A percentile compares a stretch with the other conserved stretches of the same genome.
Evolutionary conservation across 2,888 invertebrate species (phyloP).

Genomic region (Torymus auratus): DNA sequence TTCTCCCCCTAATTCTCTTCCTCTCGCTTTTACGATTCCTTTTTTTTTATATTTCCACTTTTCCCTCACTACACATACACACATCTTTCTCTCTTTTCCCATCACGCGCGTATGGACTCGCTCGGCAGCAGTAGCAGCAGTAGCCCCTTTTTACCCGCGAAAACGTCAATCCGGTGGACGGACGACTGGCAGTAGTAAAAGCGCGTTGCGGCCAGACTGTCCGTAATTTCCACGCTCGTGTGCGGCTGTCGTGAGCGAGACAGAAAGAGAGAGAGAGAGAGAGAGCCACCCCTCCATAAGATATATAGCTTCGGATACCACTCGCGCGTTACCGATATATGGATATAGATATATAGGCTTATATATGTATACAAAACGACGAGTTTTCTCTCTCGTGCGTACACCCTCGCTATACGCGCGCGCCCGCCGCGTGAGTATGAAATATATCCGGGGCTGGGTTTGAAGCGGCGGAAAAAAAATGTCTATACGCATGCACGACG

Average conservation of each 20-base stretch:
- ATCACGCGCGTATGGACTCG: not conserved
- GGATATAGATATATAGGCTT: not conserved
- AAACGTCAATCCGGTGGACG: constrained; percentile 42
- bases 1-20: not conserved
- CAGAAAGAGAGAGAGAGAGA: no score
- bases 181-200: constrained; percentile 57
- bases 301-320: constrained; percentile 34
- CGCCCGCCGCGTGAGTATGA: constrained; percentile 13
- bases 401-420: not conserved
- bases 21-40: constrained; percentile 17
- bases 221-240: constrained; percentile 41
- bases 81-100: not conserved
- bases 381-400: not conserved
- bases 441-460: constrained; percentile 34
- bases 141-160: constrained; percentile 18
- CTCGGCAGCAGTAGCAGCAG: not conserved
- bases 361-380: not conserved
- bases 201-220: constrained; percentile 57
- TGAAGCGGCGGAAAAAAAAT: constrained; percentile 1
- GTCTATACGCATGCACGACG: not conserved
- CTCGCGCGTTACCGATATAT: constrained; percentile 7
- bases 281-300: not conserved
- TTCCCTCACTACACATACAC: not conserved
- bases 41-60: not conserved
- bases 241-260: constrained; percentile 24